Evolutionary conservation across 2,113 vertebrate genomes (phyloP).

Genomic region (Excalfactoria chinensis): DNA sequence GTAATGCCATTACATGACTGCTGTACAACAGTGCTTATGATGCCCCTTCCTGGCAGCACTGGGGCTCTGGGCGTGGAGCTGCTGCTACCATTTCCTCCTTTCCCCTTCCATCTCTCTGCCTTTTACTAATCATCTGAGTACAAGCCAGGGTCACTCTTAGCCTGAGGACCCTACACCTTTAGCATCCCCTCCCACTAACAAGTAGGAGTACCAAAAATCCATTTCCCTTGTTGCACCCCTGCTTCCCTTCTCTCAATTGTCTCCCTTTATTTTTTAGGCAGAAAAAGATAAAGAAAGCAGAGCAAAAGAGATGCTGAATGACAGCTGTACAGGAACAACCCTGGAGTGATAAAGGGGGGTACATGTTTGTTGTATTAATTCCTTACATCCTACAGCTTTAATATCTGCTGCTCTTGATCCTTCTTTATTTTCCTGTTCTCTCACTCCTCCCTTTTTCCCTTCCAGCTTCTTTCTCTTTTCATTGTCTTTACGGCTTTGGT

Average conservation of each 20-base stretch:
- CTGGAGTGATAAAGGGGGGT: neutral
- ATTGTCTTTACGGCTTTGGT: neutral
- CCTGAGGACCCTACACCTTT: neutral
- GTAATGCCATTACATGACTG: neutral
- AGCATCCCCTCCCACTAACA: neutral
- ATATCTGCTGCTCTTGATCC: neutral
- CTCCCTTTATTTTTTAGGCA: neutral
- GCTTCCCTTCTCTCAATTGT: neutral
- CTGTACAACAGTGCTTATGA: neutral
- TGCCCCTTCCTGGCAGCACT: neutral
- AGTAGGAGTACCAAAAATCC: neutral
- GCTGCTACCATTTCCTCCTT: neutral
- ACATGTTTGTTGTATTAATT: neutral
- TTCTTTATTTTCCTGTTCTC: conserved; percentile 5
- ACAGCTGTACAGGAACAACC: neutral
- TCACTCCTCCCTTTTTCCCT: neutral
- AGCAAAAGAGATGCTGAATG: neutral
- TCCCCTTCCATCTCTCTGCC: neutral
- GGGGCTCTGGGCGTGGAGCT: neutral
- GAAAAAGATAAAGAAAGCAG: neutral
- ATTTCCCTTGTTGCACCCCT: neutral
- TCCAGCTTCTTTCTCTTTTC: neutral
- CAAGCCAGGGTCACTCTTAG: neutral
- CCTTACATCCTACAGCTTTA: neutral
- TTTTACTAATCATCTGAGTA: neutral